These are phyloP conservation scores for Corella eumyota DNA, from an alignment of 23 tunicate species.

Conservation along the genomic window DNA sequence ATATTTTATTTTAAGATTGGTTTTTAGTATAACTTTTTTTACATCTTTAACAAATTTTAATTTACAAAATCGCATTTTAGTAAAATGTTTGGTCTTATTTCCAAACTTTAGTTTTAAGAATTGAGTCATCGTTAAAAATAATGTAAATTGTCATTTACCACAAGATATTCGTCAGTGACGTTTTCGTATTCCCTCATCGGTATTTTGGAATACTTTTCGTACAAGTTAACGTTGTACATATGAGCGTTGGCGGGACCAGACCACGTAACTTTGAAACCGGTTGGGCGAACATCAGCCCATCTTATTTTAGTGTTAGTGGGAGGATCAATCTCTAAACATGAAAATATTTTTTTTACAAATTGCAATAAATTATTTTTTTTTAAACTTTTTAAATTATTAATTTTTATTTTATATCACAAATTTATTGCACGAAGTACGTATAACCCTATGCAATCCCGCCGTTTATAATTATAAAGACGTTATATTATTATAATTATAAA, in stretches of 20 bases:
- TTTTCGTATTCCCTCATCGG: background rate
- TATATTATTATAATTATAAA: no score
- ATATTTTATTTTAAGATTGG: background rate
- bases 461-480: no score
- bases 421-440: no score
- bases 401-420: no score
- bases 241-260: background rate
- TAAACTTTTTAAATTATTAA: no score
- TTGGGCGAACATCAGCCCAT: slow-evolving; percentile 11
- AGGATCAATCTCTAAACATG: slow-evolving; percentile 7
- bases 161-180: background rate
- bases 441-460: no score
- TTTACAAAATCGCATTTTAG: background rate
- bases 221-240: slow-evolving; percentile 12
- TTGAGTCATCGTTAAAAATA: background rate
- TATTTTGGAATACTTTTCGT: background rate
- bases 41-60: background rate
- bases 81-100: no score
- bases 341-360: no score
- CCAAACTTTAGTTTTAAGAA: no score
- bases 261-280: slow-evolving; percentile 6
- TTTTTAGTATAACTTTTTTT: background rate
- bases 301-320: slow-evolving; percentile 4
- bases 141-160: background rate
- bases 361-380: no score